phyloP scores from a whole-genome alignment of 2,888 invertebrate species.

The Hemistola chrysoprasaria region DNA sequence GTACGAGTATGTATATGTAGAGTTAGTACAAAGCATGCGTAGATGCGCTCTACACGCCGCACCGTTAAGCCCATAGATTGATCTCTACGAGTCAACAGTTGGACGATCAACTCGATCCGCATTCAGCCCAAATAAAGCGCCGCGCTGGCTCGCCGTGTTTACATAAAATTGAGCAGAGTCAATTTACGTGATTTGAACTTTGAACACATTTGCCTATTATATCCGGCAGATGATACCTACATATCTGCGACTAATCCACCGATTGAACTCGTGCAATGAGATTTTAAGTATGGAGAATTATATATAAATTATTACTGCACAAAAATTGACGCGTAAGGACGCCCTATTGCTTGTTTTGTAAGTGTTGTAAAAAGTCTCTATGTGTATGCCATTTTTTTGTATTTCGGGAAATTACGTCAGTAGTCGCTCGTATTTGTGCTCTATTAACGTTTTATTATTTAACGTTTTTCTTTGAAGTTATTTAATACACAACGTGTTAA shows the following conservation, averaged over 20 bases:
- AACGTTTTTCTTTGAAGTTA: too few relatives aligned
- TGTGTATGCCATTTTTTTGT: constrained; percentile 77
- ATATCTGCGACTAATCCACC: constrained; percentile 54
- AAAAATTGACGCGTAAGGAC: too few relatives aligned
- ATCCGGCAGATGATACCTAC: constrained; percentile 59
- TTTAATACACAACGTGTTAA: too few relatives aligned
- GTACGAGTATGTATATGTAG: too few relatives aligned
- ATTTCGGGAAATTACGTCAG: constrained; percentile 69
- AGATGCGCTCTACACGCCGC: constrained; percentile 22
- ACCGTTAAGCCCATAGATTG: constrained; percentile 21
- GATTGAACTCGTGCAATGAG: too few relatives aligned
- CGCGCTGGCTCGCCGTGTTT: constrained; percentile 44
- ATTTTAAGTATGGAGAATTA: too few relatives aligned
- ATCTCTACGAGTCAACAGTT: constrained; percentile 32
- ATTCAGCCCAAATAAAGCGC: constrained; percentile 52
- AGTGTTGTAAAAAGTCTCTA: constrained; percentile 77
- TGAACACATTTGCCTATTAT: constrained; percentile 55
- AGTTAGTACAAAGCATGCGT: constrained; percentile 16
- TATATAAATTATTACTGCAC: too few relatives aligned
- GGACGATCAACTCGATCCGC: constrained; percentile 41
- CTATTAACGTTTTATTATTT: constrained; percentile 59
- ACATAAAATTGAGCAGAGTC: constrained; percentile 54
- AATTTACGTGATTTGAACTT: constrained; percentile 63
- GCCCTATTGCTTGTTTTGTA: too few relatives aligned
- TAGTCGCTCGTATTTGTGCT: constrained; percentile 62